Percentiles rank a stretch among this genome's conserved stretches.
phyloP scores from a whole-genome alignment of 2,113 vertebrate genomes.

The Tringa solitaria region DNA sequence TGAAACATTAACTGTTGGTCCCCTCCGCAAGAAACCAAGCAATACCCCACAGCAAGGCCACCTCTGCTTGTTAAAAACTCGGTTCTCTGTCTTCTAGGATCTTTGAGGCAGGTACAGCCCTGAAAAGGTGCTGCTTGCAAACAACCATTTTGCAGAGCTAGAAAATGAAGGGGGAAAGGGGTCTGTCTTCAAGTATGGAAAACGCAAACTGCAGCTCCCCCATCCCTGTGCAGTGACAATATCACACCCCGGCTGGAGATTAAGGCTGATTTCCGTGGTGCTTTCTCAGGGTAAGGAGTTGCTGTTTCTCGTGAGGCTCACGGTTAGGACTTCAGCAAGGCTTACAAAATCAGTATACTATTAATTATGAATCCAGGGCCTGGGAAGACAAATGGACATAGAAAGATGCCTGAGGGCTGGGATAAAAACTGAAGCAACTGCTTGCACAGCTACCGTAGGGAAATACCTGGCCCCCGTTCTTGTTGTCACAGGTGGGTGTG shows the following conservation, averaged over 20 bases:
- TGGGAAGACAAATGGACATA: neutral
- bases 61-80: neutral
- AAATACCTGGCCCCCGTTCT: fast-evolving
- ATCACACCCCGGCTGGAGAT: neutral
- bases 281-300: neutral
- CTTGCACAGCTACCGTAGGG: fast-evolving
- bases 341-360: neutral
- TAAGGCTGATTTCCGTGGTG: fast-evolving
- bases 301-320: neutral
- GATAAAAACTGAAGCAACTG: neutral
- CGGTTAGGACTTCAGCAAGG: neutral
- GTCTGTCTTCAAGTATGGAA: neutral
- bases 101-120: neutral
- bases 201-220: neutral
- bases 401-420: neutral
- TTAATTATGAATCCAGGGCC: neutral
- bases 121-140: neutral
- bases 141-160: neutral
- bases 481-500: fast-evolving
- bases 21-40: neutral
- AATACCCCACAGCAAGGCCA: neutral
- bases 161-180: neutral
- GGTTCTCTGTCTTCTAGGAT: neutral
- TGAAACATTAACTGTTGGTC: neutral
- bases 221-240: too few species aligned